Evolutionary conservation across 1,140 invertebrate species (phyloP).

Genomic region (Agrilus planipennis): DNA sequence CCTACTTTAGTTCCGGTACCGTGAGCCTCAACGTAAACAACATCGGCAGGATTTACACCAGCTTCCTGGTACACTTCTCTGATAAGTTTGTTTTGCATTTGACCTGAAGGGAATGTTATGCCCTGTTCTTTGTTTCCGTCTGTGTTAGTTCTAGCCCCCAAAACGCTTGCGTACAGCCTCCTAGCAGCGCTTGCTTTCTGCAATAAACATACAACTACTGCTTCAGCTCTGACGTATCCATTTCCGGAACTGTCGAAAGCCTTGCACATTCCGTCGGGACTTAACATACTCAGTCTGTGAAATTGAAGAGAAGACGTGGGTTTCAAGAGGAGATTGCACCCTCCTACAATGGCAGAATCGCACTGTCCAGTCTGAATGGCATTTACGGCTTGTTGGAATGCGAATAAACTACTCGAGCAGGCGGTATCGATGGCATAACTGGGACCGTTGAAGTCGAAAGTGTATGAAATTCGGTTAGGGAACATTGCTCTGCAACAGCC

Average conservation of each 20-base stretch:
- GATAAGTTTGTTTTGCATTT: slow-evolving; percentile 77
- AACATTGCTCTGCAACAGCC: slow-evolving; percentile 93
- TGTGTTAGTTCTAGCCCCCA: slow-evolving; percentile 78
- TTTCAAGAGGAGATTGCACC: slow-evolving; percentile 71
- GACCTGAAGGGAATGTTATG: slow-evolving; percentile 83
- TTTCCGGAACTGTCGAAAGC: slow-evolving; percentile 84
- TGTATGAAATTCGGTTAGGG: slow-evolving; percentile 88
- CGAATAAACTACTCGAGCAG: slow-evolving; percentile 86
- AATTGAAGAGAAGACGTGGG: slow-evolving; percentile 87
- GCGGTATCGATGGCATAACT: slow-evolving; percentile 91
- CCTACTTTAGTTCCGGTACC: slow-evolving; percentile 91
- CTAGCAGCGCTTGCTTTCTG: slow-evolving; percentile 65
- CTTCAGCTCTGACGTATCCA: slow-evolving; percentile 89
- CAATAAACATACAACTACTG: slow-evolving; percentile 65
- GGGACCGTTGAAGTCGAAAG: slow-evolving; percentile 85
- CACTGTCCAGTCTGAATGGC: slow-evolving; percentile 77
- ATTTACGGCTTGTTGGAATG: slow-evolving; percentile 72
- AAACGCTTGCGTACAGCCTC: slow-evolving; percentile 73
- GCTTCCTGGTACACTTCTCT: slow-evolving; percentile 73
- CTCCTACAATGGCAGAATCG: slow-evolving; percentile 87
- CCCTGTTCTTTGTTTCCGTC: slow-evolving; percentile 83
- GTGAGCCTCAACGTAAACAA: slow-evolving; percentile 88
- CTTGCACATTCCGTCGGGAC: slow-evolving; percentile 79
- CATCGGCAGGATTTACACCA: slow-evolving; percentile 65
- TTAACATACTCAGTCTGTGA: slow-evolving; percentile 81